Evolutionary conservation across 1,140 invertebrate species (phyloP).

Genomic region (Brachionus rotundiformis): DNA sequence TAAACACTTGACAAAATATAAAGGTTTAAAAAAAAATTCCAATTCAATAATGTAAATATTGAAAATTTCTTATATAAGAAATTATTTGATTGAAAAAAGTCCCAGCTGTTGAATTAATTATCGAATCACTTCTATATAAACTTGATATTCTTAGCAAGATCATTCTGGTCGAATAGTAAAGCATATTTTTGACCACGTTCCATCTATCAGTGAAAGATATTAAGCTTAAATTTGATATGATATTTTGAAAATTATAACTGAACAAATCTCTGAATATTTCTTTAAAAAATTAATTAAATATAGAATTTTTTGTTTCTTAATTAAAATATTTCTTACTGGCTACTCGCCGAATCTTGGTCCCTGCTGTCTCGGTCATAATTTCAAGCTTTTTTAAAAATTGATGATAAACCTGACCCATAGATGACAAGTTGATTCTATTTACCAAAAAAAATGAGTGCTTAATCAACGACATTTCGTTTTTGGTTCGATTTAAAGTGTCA

Average conservation of each 20-base stretch:
- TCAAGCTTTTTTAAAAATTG: not conserved
- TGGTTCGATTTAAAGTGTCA: not conserved
- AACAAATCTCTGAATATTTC: slow-evolving; percentile 15
- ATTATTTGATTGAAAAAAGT: slow-evolving; percentile 14
- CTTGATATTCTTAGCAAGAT: not conserved
- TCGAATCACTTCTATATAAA: not conserved
- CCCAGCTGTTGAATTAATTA: not conserved
- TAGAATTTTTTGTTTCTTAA: not conserved
- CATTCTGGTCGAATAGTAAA: not conserved
- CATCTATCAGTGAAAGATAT: not conserved
- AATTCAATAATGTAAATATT: not conserved
- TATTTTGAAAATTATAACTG: not conserved
- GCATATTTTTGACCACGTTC: slow-evolving; percentile 15
- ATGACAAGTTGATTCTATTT: not conserved
- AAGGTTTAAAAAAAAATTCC: not conserved
- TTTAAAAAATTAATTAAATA: not conserved
- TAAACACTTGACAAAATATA: not conserved
- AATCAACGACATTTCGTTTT: not conserved
- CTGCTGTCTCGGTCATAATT: not conserved
- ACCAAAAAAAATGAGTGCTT: not conserved
- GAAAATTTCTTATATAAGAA: slow-evolving; percentile 8
- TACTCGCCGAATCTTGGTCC: not conserved
- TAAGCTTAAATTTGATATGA: not conserved
- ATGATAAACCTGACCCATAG: not conserved
- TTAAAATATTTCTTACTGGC: not conserved